Base-by-base conservation (phyloP, 2,888 invertebrate species). In the Sympetrum striolatum region DNA sequence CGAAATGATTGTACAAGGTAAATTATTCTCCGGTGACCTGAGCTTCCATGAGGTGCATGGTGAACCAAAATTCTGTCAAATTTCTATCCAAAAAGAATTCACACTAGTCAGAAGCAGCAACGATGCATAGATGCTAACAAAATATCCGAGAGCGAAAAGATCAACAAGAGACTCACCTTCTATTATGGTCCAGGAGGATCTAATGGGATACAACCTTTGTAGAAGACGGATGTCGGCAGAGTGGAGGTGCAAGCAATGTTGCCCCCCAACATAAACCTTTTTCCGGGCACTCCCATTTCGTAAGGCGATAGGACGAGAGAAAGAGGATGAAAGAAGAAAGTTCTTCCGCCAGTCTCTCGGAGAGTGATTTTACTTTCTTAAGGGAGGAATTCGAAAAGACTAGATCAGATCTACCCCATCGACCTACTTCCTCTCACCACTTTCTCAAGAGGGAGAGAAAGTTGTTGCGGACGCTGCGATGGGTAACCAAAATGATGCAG, bases 361-460 rank as follows among this genome's bases (percentile, higher is more conserved):
- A 25, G 81, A 22, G 22, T 14, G 60, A 4, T 35, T 58, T 37
- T 37, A 37, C 53, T 58, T 48, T 86, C 60, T 86, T 44, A 37
- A 35, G 14, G 31, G 81, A 48, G 53, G 81, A 81, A 39, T 22
- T 15, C 31, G 58, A 37, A 48, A 60, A 64, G 86, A 37, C 73
- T 73, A 64, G 82, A 58, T 53, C 53, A 15, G 81, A 39, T 22
- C 25, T 82, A 5, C 22, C 86, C 37, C 64, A 48, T 35, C 31
- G 53, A 82, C 53, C 35, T 60, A 35, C 60, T 86, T 86, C 31
- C 86, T 58, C 22, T 37, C 37, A 37, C 64, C 37, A 64, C 86
- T 86, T 86, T 86, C 86, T 86, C 86, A 37, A 64, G 37, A 31
- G 18, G 22, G 37, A 60, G 86, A 86, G 86, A 86, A 86, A 86